Conservation (phyloP, 2,797 vertebrate species). For the Nyctibius grandis region DNA sequence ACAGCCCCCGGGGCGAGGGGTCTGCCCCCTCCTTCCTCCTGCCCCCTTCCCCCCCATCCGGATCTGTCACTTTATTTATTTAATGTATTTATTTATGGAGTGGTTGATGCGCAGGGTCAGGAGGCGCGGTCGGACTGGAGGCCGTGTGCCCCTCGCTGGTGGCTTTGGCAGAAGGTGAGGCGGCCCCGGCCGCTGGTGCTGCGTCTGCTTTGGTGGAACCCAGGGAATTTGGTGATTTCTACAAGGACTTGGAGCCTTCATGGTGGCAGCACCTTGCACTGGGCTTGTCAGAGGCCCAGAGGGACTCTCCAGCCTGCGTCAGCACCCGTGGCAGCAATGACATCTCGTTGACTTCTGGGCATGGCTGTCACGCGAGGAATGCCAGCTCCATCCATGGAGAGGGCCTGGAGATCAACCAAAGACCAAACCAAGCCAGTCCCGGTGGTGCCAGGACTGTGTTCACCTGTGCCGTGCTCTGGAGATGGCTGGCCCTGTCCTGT, state of each 20-base stretch:
- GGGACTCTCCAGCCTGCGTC: not conserved
- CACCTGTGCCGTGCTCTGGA: fast-evolving
- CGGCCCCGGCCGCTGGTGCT: not conserved
- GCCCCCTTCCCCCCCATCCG: not conserved
- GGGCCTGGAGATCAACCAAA: not conserved
- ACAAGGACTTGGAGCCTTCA: not conserved
- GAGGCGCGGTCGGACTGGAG: not conserved
- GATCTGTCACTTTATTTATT: constrained; percentile 76
- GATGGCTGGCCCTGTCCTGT: not conserved
- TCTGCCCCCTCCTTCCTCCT: not conserved
- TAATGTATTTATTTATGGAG: constrained; percentile 76
- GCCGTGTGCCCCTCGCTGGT: fast-evolving
- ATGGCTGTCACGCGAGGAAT: not conserved
- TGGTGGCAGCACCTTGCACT: not conserved
- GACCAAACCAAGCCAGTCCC: not conserved
- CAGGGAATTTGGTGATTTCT: not conserved
- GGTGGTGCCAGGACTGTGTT: not conserved
- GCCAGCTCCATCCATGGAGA: not conserved
- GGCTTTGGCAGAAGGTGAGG: not conserved
- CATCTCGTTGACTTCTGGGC: not conserved
- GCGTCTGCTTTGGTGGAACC: not conserved
- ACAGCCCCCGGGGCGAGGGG: not conserved
- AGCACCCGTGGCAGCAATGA: not conserved
- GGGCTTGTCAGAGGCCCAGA: not conserved
- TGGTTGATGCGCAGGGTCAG: not conserved